These are phyloP conservation scores for Bombylius discolor DNA, from an alignment of 2,888 invertebrate species.

Conservation along the genomic window DNA sequence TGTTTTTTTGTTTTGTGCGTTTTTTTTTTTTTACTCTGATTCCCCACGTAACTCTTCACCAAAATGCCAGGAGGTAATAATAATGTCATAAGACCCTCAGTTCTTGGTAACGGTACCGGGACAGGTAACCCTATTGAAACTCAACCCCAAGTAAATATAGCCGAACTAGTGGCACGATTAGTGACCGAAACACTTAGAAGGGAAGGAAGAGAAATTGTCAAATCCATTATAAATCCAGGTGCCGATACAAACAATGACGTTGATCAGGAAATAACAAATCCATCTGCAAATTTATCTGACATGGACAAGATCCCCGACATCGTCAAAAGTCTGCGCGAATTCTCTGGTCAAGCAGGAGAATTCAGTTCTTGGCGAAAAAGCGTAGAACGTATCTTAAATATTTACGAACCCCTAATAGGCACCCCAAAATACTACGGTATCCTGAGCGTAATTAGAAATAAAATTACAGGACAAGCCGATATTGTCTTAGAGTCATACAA, in stretches of 20 bases:
- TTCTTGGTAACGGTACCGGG: too few species aligned
- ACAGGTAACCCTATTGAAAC: too few species aligned
- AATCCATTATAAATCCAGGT: slow-evolving; percentile 1
- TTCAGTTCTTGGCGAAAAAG: slow-evolving; percentile 9
- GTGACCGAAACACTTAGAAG: not conserved
- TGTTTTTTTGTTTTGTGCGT: too few species aligned
- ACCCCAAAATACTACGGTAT: slow-evolving; percentile 10
- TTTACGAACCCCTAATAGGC: slow-evolving; percentile 6
- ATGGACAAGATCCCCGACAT: slow-evolving; percentile 11
- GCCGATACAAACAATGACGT: not conserved
- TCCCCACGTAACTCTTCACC: too few species aligned
- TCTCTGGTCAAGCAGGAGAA: slow-evolving; percentile 6
- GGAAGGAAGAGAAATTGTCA: slow-evolving; percentile 1
- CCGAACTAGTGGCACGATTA: not conserved
- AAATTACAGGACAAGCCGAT: slow-evolving; percentile 3
- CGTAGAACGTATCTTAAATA: slow-evolving; percentile 8
- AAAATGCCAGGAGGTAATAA: too few species aligned
- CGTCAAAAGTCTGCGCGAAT: slow-evolving; percentile 6
- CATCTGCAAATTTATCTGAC: not conserved
- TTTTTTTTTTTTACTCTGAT: too few species aligned
- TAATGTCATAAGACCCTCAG: too few species aligned
- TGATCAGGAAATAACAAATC: not conserved
- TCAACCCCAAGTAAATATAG: not conserved
- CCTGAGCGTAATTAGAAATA: slow-evolving; percentile 1
- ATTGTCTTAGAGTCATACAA: too few species aligned